Conservation (phyloP, 1,140 invertebrate genomes). For the Antheraea pernyi region DNA sequence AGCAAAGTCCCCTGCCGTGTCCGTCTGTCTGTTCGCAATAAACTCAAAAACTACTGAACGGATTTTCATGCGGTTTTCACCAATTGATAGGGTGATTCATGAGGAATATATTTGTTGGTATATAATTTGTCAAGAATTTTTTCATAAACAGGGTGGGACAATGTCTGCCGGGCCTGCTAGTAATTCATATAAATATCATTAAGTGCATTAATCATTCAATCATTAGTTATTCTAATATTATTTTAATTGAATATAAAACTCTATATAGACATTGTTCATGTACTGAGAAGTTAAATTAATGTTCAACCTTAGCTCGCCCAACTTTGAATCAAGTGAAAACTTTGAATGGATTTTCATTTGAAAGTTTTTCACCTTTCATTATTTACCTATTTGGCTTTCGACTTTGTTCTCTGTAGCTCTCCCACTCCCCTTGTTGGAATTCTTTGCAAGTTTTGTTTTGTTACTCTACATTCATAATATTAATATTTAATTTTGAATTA, state of each 20-base stretch:
- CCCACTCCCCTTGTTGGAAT: constrained; percentile 43
- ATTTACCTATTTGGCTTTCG: constrained; percentile 64
- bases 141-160: too few species aligned
- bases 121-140: too few species aligned
- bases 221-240: constrained; percentile 2
- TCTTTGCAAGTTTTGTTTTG: constrained; percentile 52
- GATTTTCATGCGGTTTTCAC: too few species aligned
- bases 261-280: constrained; percentile 27
- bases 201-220: neutral
- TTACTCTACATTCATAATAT: constrained; percentile 22
- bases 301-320: constrained; percentile 47
- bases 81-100: too few species aligned
- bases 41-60: too few species aligned
- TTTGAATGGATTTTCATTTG: constrained; percentile 66
- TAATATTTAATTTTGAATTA: neutral
- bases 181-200: too few species aligned
- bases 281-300: constrained; percentile 61
- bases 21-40: too few species aligned
- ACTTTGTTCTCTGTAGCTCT: constrained; percentile 52
- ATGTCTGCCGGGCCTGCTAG: too few species aligned
- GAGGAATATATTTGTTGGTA: too few species aligned
- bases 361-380: constrained; percentile 65
- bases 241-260: constrained; percentile 10
- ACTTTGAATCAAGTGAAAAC: constrained; percentile 63
- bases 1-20: too few species aligned